A percentile compares a stretch with the other conserved stretches of the same genome.
phyloP scores from a whole-genome alignment of 1,140 invertebrate species.

The Macrostomum lignano region DNA sequence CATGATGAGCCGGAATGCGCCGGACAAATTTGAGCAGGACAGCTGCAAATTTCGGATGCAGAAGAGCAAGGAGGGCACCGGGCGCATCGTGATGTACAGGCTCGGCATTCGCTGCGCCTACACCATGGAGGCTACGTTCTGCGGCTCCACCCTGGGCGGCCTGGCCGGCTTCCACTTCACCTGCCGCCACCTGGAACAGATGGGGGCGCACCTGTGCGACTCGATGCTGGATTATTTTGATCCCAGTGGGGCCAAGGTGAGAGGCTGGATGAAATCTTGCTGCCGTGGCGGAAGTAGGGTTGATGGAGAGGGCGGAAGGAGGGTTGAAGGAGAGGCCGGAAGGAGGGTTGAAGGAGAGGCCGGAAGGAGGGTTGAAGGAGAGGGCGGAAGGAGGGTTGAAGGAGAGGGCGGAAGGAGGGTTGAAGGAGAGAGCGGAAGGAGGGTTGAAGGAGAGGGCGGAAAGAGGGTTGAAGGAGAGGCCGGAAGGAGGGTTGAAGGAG shows the following conservation, averaged over 20 bases:
- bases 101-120: slow-evolving; percentile 71
- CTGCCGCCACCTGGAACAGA: slow-evolving; percentile 44
- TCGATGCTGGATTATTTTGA: slow-evolving; percentile 63
- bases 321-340: too few species aligned
- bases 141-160: slow-evolving; percentile 39
- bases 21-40: slow-evolving; percentile 74
- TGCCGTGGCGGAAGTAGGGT: too few species aligned
- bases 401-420: too few species aligned
- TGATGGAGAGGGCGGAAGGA: too few species aligned
- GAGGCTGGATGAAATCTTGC: too few species aligned
- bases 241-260: slow-evolving; percentile 50
- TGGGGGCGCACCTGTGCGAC: slow-evolving; percentile 63
- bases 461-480: too few species aligned
- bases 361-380: too few species aligned
- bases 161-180: slow-evolving; percentile 57
- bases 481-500: too few species aligned
- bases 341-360: too few species aligned
- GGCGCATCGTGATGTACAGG: slow-evolving; percentile 65
- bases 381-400: too few species aligned
- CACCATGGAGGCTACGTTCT: slow-evolving; percentile 71
- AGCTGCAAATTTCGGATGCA: slow-evolving; percentile 71
- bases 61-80: slow-evolving; percentile 64
- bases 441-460: too few species aligned
- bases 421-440: too few species aligned
- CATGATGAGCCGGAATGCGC: slow-evolving; percentile 64